Evolutionary conservation across 2,888 invertebrate species (phyloP).

Genomic region (Galerucella calmariensis): DNA sequence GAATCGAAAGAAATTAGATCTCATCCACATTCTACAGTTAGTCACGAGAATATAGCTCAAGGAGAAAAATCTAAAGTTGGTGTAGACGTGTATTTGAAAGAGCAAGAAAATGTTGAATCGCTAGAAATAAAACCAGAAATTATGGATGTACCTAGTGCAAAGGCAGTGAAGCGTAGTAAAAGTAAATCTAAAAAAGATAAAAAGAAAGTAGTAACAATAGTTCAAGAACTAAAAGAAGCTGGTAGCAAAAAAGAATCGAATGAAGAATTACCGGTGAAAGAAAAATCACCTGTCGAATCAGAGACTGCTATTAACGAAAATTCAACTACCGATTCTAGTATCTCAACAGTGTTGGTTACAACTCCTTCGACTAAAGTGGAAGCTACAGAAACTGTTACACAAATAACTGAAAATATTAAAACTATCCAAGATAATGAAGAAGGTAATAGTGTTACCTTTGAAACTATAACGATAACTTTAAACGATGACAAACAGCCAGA

Average conservation of each 20-base stretch:
- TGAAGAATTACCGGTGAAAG: background rate
- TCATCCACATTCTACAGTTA: background rate
- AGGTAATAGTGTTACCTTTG: background rate
- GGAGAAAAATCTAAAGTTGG: background rate
- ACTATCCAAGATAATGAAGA: background rate
- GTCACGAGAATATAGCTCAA: background rate
- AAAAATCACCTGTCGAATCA: background rate
- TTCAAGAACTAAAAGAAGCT: background rate
- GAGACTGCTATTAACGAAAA: background rate
- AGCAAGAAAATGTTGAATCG: background rate
- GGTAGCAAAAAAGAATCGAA: background rate
- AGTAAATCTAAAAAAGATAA: conserved; percentile 1
- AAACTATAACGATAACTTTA: background rate
- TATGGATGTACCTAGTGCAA: background rate
- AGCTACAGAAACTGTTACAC: background rate
- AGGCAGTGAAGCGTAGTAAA: background rate
- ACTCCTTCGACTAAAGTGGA: background rate
- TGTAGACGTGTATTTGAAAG: background rate
- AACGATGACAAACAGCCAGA: background rate
- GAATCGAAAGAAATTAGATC: background rate
- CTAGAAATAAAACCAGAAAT: background rate
- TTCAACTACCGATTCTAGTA: background rate
- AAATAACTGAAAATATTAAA: background rate
- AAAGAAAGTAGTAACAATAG: background rate
- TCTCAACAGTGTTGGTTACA: background rate